These are phyloP conservation scores for Metallyticus violacea DNA, from an alignment of 2,888 invertebrate genomes.

Conservation along the genomic window DNA sequence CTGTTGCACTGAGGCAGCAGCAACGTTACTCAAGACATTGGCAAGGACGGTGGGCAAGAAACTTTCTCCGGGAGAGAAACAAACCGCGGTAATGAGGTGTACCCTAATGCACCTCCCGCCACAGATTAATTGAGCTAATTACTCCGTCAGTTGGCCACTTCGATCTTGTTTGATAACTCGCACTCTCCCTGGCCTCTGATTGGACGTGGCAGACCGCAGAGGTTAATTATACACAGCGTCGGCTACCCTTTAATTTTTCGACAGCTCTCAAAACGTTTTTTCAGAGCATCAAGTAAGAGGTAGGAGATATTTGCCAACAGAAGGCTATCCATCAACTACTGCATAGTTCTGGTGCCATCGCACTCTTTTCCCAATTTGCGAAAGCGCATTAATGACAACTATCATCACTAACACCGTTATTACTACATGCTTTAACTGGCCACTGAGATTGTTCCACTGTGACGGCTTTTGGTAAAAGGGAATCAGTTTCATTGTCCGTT, in stretches of 20 bases:
- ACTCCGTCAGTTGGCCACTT: background rate
- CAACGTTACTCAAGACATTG: background rate
- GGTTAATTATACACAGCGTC: background rate
- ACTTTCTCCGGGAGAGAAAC: background rate
- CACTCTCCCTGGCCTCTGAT: background rate
- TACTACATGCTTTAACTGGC: too few species aligned
- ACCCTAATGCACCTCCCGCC: background rate
- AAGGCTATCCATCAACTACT: too few species aligned
- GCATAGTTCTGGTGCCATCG: too few species aligned
- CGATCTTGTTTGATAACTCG: background rate
- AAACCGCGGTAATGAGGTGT: background rate
- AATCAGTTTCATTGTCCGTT: too few species aligned
- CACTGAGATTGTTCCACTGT: too few species aligned
- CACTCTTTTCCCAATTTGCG: too few species aligned
- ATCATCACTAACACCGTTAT: too few species aligned
- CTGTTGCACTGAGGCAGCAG: background rate
- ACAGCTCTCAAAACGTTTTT: background rate
- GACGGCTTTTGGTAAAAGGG: too few species aligned
- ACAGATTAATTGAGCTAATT: constrained; percentile 4
- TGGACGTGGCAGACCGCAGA: background rate
- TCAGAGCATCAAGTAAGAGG: background rate
- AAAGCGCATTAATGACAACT: too few species aligned
- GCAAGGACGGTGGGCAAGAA: background rate
- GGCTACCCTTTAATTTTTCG: background rate
- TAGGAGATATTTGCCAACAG: background rate